Conservation (phyloP, 2,113 vertebrate species). For the Nettapus auritus region DNA sequence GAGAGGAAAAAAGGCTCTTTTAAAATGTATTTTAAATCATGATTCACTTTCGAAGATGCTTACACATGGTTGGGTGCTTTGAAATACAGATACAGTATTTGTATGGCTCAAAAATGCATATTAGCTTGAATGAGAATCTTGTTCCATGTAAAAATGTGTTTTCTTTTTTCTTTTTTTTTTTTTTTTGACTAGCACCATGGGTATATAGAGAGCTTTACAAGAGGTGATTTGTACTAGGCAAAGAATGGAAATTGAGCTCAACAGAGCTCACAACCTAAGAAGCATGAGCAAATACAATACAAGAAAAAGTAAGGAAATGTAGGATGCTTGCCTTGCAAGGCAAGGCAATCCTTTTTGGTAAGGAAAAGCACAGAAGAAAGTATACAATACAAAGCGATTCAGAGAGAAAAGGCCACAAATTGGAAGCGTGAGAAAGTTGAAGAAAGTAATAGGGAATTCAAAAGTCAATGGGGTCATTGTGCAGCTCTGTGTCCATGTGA, state of each 20-base stretch:
- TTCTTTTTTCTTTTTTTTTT: neutral
- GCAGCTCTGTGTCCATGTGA: neutral
- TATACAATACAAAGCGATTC: neutral
- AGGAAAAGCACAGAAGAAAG: neutral
- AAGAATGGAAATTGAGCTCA: neutral
- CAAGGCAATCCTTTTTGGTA: neutral
- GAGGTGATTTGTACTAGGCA: neutral
- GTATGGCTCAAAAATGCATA: conserved; percentile 27
- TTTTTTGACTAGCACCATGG: neutral
- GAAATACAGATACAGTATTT: conserved; percentile 48
- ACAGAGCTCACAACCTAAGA: neutral
- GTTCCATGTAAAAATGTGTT: neutral
- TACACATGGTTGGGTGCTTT: conserved; percentile 16
- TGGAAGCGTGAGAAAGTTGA: conserved; percentile 35
- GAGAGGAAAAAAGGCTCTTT: neutral
- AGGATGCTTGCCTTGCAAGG: neutral
- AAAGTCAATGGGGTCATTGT: conserved; percentile 46
- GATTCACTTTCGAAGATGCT: neutral
- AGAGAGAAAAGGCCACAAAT: conserved; percentile 14
- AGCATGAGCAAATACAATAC: neutral
- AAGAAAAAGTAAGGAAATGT: conserved; percentile 13
- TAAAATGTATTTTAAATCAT: neutral
- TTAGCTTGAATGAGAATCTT: neutral
- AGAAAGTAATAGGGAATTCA: conserved; percentile 8
- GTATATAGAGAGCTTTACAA: neutral